Percentiles rank a stretch among this genome's conserved stretches.
Evolutionary conservation across 2,113 vertebrate genomes (phyloP).

Genomic region (Pteropus alecto): DNA sequence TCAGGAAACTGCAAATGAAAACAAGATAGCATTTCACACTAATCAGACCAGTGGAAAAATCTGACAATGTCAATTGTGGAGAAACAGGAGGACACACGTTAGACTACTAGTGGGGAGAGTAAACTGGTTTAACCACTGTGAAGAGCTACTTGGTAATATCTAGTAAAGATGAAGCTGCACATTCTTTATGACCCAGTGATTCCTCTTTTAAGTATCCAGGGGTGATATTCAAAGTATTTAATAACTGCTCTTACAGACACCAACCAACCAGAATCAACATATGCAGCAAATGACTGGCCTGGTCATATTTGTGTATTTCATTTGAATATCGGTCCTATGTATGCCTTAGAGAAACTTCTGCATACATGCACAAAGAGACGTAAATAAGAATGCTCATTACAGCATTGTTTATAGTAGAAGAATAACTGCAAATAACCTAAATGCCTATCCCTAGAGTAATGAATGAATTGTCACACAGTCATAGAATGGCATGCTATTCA

Average conservation of each 20-base stretch:
- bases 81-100: not conserved
- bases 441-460: not conserved
- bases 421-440: not conserved
- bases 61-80: not conserved
- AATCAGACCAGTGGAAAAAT: not conserved
- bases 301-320: not conserved
- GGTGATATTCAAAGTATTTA: slow-evolving; percentile 1
- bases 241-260: not conserved
- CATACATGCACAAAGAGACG: not conserved
- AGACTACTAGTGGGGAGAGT: not conserved
- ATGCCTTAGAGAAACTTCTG: not conserved
- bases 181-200: not conserved
- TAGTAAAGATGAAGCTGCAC: not conserved
- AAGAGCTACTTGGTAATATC: not conserved
- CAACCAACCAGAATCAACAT: not conserved
- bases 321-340: not conserved
- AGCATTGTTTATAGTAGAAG: not conserved
- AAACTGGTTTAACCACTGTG: not conserved
- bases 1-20: slow-evolving; percentile 17
- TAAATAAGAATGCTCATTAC: not conserved
- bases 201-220: not conserved
- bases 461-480: not conserved
- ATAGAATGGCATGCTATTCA: not conserved
- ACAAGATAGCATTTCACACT: not conserved
- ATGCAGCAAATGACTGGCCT: not conserved